A percentile compares a stretch with the other conserved stretches of the same genome.
These are phyloP conservation scores for Ectemnius lituratus DNA, from an alignment of 2,888 invertebrate species.

Conservation along the genomic window DNA sequence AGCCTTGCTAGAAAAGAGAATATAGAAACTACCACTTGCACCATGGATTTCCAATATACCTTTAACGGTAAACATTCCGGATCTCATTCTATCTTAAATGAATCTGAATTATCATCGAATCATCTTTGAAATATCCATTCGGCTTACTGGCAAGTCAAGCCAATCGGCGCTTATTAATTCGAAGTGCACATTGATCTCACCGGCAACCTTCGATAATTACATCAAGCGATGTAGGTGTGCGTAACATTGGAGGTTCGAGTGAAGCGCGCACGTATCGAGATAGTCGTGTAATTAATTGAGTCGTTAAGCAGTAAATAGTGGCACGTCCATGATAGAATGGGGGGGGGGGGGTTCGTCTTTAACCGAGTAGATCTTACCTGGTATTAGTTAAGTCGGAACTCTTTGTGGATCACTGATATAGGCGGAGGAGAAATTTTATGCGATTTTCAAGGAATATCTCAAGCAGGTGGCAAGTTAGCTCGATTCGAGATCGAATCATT, in stretches of 20 bases:
- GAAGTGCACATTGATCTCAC: background rate
- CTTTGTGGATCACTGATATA: background rate
- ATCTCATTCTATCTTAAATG: too few species aligned
- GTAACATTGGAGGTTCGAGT: background rate
- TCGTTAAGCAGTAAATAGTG: constrained; percentile 22
- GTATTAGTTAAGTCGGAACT: constrained; percentile 3
- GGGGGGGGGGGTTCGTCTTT: background rate
- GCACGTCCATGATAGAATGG: constrained; percentile 6
- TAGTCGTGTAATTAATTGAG: constrained; percentile 42
- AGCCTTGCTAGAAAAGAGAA: too few species aligned
- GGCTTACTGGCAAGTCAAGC: background rate
- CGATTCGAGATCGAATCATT: constrained; percentile 7
- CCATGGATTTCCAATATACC: too few species aligned
- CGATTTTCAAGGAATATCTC: background rate
- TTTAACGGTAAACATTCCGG: too few species aligned
- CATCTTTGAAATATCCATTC: constrained; percentile 10
- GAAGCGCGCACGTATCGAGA: constrained; percentile 19
- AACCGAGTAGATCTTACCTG: background rate
- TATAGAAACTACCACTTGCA: too few species aligned
- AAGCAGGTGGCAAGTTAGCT: background rate
- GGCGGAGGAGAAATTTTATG: background rate
- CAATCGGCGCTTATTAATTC: too few species aligned
- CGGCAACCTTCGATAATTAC: constrained; percentile 1
- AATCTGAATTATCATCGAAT: too few species aligned
- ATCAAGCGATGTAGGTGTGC: constrained; percentile 1